Evolutionary conservation across 2,113 vertebrate species (phyloP).

Genomic region (Pionites leucogaster): DNA sequence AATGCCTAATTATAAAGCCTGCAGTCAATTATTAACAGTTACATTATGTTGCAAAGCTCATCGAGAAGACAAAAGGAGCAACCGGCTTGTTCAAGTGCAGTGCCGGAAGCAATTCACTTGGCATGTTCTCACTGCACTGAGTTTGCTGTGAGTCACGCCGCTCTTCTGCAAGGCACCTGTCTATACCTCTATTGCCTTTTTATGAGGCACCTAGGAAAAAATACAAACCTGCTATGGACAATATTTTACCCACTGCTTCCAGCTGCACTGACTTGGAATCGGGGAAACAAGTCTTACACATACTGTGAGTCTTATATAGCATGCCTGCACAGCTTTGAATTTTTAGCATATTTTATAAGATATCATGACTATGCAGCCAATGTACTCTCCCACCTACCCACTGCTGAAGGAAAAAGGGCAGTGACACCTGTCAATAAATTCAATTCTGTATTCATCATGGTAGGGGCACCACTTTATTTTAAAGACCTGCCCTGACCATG

Average conservation of each 20-base stretch:
- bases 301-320: not conserved
- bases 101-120: conserved; percentile 31
- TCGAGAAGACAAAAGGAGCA: conserved; percentile 50
- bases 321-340: not conserved
- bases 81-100: conserved; percentile 31
- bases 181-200: not conserved
- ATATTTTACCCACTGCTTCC: not conserved
- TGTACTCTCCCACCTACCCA: not conserved
- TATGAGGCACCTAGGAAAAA: not conserved
- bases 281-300: not conserved
- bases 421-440: not conserved
- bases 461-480: not conserved
- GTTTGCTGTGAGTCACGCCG: not conserved
- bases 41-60: conserved; percentile 58
- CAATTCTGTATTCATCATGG: not conserved
- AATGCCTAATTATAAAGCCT: conserved; percentile 60
- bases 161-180: not conserved
- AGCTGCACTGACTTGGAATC: fast-evolving
- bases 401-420: not conserved
- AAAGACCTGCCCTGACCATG: not conserved
- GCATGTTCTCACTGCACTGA: conserved; percentile 14
- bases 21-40: conserved; percentile 47
- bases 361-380: fast-evolving
- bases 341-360: not conserved
- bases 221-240: not conserved